Evolutionary conservation across 2,888 invertebrate species (phyloP).

Genomic region (Drosophila vallismaia): DNA sequence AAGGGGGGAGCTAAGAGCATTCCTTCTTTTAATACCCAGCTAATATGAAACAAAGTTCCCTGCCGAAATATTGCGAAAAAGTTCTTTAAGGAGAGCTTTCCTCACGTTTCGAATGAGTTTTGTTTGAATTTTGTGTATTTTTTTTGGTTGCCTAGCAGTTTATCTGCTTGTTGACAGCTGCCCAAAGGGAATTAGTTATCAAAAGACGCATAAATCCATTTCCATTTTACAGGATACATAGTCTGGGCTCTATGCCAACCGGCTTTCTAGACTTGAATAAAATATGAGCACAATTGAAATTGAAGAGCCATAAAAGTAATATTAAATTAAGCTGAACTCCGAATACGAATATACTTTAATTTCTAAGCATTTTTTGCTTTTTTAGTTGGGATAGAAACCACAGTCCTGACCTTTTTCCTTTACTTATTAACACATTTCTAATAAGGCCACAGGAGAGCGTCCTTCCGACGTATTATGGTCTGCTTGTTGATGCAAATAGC

Average conservation of each 20-base stretch:
- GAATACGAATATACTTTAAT: background rate
- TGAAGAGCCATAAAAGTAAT: constrained; percentile 7
- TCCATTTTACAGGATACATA: constrained; percentile 35
- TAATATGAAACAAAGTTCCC: constrained; percentile 53
- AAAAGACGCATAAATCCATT: constrained; percentile 75
- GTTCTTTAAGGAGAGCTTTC: constrained; percentile 29
- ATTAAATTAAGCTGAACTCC: no score
- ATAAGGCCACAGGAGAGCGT: constrained; percentile 48
- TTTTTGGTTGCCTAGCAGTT: constrained; percentile 59
- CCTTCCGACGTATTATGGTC: constrained; percentile 61
- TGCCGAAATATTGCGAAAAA: constrained; percentile 17
- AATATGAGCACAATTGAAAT: constrained; percentile 57
- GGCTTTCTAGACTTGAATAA: constrained; percentile 52
- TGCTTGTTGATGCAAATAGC: constrained; percentile 70
- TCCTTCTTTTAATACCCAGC: constrained; percentile 55
- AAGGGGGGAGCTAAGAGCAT: constrained; percentile 35
- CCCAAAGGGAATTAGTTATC: constrained; percentile 81
- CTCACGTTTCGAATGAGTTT: constrained; percentile 30
- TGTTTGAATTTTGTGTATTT: constrained; percentile 20
- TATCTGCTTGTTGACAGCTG: constrained; percentile 79
- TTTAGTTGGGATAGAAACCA: background rate
- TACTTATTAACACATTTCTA: constrained; percentile 59
- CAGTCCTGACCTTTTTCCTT: constrained; percentile 26
- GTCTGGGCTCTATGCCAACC: constrained; percentile 15
- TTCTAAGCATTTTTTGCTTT: background rate